These are phyloP conservation scores for Sclerurus mexicanus DNA, from an alignment of 2,113 vertebrate species.

Conservation along the genomic window DNA sequence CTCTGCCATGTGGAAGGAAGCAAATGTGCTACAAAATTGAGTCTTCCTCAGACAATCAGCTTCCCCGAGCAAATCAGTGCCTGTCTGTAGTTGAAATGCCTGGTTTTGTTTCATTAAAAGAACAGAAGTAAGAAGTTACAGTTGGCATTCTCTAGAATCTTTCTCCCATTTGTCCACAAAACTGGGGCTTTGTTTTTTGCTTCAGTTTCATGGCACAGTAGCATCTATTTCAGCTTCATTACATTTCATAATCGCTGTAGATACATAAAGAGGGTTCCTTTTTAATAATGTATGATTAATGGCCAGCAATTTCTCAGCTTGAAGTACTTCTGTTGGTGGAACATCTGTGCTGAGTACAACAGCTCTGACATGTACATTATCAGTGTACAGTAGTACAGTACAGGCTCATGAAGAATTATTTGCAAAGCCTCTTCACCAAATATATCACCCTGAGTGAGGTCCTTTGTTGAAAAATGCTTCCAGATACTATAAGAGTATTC, in stretches of 20 bases:
- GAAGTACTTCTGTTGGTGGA: background rate
- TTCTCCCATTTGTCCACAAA: background rate
- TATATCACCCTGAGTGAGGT: background rate
- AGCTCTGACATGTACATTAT: background rate
- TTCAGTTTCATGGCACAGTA: background rate
- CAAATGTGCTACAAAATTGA: background rate
- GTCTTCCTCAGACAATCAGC: background rate
- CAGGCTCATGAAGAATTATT: background rate
- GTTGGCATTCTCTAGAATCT: background rate
- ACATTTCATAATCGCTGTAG: background rate
- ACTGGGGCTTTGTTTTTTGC: background rate
- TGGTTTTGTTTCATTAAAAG: background rate
- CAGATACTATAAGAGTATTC: background rate
- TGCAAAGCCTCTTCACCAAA: slow-evolving; percentile 13
- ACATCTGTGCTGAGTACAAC: background rate
- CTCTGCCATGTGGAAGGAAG: background rate
- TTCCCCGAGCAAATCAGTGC: background rate
- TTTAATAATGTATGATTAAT: background rate
- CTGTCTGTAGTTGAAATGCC: background rate
- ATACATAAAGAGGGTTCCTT: background rate
- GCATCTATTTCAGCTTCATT: background rate
- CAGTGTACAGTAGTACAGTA: background rate
- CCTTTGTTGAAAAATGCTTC: slow-evolving; percentile 35
- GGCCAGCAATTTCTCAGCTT: background rate
- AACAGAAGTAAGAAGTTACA: background rate